Percentiles rank a stretch among this genome's conserved stretches.
phyloP scores from a whole-genome alignment of 2,113 vertebrate genomes.

The Sturnus vulgaris region DNA sequence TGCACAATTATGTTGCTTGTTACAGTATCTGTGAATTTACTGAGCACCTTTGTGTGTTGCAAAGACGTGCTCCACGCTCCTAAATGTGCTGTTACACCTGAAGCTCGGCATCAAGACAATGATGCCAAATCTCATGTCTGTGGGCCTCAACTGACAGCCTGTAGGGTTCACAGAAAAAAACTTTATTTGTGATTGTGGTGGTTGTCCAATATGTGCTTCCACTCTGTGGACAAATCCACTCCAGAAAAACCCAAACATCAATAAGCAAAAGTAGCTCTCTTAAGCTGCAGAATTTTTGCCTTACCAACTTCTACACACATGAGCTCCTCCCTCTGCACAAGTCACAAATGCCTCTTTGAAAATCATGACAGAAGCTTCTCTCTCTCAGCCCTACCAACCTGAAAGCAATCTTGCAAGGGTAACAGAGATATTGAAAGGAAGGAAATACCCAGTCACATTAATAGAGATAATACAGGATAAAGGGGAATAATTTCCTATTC shows the following conservation, averaged over 20 bases:
- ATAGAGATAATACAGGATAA: neutral
- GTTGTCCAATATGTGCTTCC: neutral
- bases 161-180: neutral
- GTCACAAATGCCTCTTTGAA: neutral
- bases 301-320: neutral
- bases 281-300: neutral
- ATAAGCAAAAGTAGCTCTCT: neutral
- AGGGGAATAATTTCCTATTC: neutral
- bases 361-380: neutral
- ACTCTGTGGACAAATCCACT: neutral
- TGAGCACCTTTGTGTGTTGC: neutral
- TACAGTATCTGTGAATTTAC: neutral
- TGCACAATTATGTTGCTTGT: neutral
- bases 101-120: neutral
- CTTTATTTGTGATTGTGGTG: neutral
- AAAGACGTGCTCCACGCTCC: neutral
- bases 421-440: neutral
- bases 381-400: neutral
- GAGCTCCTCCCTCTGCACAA: neutral
- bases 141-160: neutral
- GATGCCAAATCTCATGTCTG: neutral
- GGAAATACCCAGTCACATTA: neutral
- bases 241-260: neutral
- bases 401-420: neutral
- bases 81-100: neutral